Evolutionary conservation across 2,797 vertebrate species (phyloP).

Genomic region (Poecilia wingei): DNA sequence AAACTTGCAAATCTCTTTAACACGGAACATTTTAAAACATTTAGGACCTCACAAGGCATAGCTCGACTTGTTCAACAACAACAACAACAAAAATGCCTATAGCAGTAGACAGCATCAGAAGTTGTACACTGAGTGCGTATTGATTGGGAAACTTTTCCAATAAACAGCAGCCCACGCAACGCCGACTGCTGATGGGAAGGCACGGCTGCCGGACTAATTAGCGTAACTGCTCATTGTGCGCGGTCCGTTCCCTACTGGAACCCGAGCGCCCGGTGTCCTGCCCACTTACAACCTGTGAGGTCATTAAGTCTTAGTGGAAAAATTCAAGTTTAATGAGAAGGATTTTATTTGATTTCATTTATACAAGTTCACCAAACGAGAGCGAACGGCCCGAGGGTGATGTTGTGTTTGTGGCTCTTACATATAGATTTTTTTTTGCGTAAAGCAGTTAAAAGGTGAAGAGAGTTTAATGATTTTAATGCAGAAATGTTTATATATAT

Average conservation of each 20-base stretch:
- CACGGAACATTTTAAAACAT: constrained; percentile 43
- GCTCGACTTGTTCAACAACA: constrained; percentile 30
- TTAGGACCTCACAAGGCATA: constrained; percentile 39
- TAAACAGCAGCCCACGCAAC: constrained; percentile 61
- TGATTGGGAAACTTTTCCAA: constrained; percentile 57
- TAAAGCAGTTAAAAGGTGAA: constrained; percentile 24
- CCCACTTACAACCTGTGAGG: constrained; percentile 48
- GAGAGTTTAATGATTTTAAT: constrained; percentile 9
- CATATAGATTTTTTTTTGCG: constrained; percentile 39
- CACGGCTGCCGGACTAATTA: constrained; percentile 62
- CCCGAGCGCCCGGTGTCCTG: constrained; percentile 31
- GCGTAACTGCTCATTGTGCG: constrained; percentile 27
- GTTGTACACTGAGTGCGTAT: constrained; percentile 40
- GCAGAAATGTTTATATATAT: neutral
- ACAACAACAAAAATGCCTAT: constrained; percentile 38
- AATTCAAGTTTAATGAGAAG: constrained; percentile 48
- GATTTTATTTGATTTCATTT: constrained; percentile 38
- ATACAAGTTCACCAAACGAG: constrained; percentile 31
- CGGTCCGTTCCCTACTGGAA: constrained; percentile 40
- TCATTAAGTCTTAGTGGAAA: constrained; percentile 22
- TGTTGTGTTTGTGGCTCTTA: constrained; percentile 21
- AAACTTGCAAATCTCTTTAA: constrained; percentile 42
- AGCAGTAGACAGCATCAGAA: constrained; percentile 52
- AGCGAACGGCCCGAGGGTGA: constrained; percentile 29
- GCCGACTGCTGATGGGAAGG: constrained; percentile 26